A percentile compares a stretch with the other conserved stretches of the same genome.
phyloP scores from a whole-genome alignment of 2,888 invertebrate genomes.

The Achlya flavicornis region DNA sequence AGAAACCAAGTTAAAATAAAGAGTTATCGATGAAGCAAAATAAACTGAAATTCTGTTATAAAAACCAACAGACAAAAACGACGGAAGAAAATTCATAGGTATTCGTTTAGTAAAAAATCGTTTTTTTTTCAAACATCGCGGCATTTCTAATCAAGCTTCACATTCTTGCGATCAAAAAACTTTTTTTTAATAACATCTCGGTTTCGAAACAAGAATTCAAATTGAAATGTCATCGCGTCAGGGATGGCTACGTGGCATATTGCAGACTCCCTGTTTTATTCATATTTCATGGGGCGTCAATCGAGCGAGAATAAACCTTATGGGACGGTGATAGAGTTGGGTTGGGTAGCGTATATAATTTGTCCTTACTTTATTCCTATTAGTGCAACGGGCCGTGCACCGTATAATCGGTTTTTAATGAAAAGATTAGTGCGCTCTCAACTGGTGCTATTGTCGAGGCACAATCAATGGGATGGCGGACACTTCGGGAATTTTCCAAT shows the following conservation, averaged over 20 bases:
- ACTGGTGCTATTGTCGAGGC: conserved; percentile 56
- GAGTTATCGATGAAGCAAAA: too few species aligned
- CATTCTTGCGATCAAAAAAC: conserved; percentile 50
- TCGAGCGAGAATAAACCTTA: conserved; percentile 42
- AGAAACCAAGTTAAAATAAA: too few species aligned
- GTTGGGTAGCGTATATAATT: conserved; percentile 30
- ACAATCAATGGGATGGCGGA: conserved; percentile 69
- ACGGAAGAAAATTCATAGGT: not conserved
- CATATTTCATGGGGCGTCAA: conserved; percentile 26
- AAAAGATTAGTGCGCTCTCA: conserved; percentile 78
- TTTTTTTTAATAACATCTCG: conserved; percentile 65
- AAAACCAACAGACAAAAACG: not conserved
- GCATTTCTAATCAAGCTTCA: conserved; percentile 46
- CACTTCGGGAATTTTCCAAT: conserved; percentile 79
- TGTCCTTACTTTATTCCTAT: conserved; percentile 70
- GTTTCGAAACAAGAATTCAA: conserved; percentile 73
- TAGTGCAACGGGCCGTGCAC: conserved; percentile 78
- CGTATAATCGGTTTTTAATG: conserved; percentile 83
- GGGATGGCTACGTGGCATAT: conserved; percentile 65
- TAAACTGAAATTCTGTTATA: not conserved
- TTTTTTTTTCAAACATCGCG: conserved; percentile 20
- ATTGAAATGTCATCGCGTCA: conserved; percentile 79
- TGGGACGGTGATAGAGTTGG: conserved; percentile 32
- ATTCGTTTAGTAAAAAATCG: conserved; percentile 27
- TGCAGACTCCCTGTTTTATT: conserved; percentile 53